Evolutionary conservation across 2,888 invertebrate species (phyloP).

Genomic region (Urechis unicinctus): DNA sequence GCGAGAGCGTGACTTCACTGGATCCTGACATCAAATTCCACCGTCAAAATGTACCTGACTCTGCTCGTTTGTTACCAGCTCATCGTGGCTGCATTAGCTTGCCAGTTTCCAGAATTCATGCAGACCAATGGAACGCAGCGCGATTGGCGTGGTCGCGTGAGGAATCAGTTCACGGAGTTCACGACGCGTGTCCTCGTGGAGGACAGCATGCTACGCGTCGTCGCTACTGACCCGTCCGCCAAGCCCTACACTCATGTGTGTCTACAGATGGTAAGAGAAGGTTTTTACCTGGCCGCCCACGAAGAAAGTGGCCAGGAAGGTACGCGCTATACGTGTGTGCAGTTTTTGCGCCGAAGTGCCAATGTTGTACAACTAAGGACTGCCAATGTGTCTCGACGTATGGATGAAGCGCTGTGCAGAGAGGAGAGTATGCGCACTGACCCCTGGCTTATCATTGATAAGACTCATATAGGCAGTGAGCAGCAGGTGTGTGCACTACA

Average conservation of each 20-base stretch:
- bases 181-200: constrained; percentile 1
- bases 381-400: background rate
- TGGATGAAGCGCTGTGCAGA: constrained; percentile 8
- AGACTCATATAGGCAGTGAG: background rate
- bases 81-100: background rate
- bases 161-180: constrained; percentile 8
- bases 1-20: too few species aligned
- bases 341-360: constrained; percentile 12
- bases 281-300: constrained; percentile 15
- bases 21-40: too few species aligned
- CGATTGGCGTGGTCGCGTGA: constrained; percentile 13
- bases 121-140: constrained; percentile 7
- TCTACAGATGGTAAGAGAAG: constrained; percentile 2
- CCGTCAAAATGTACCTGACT: too few species aligned
- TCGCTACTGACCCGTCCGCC: constrained; percentile 3
- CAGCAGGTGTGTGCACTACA: constrained; percentile 9
- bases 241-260: constrained; percentile 10
- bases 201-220: background rate
- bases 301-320: constrained; percentile 7
- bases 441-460: constrained; percentile 16
- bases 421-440: constrained; percentile 6
- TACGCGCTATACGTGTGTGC: constrained; percentile 12
- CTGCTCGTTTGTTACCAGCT: too few species aligned
- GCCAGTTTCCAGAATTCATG: constrained; percentile 3
- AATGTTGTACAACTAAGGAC: constrained; percentile 14